Evolutionary conservation across 2,888 invertebrate genomes (phyloP), one percentile per base, ranked within the genome.

Genomic region (Ectemnius continuus): DNA sequence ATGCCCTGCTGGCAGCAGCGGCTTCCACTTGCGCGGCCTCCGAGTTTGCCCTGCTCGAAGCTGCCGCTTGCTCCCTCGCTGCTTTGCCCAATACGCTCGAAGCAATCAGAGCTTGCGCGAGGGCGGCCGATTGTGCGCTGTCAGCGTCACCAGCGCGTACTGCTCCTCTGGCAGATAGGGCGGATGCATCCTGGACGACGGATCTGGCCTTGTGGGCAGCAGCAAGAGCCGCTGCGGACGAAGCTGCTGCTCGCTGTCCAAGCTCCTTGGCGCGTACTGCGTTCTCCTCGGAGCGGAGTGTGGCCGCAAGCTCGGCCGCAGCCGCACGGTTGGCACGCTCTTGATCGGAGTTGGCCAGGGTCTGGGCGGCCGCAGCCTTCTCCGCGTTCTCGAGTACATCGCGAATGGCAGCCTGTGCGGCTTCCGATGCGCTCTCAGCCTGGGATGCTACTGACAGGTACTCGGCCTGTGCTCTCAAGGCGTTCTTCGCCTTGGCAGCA

Each of bases 1-100:
- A 23, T 2, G 70, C 70, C 5, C 48, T 36, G 11, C 75, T 75
- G 2, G 71, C 69, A 0, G 77, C 71, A 0, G 45, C 2, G 0
- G 75, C 71, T 8, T 77, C 71, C 2, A 47, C 58, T 23, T 52
- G 56, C 0, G 70, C 70, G 1, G 66, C 59, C 0, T 13, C 2
- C 0, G 65, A 63, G 13, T 76, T 68, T 1, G 36, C 45, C 0
- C 4, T 23, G 11, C 74, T 64, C 14, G 60, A 47, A 13, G 5
- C n/a, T 4, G 1, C 45, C 2, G 61, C 61, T 11, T 18, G 23
- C 0, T 45, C 46, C 16, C 26, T 48, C 16, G 58, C 18, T 13
- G 58, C 58, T 1, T n/a, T 18, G 46, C 61, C 20, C 18, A 36
- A n/a, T 45, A 47, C 18, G 2, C 20, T 28, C 14, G 58, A 58